Percentiles rank a stretch among this genome's conserved stretches.
Evolutionary conservation across 2,113 vertebrate genomes (phyloP).

Genomic region (Vimba vimba): DNA sequence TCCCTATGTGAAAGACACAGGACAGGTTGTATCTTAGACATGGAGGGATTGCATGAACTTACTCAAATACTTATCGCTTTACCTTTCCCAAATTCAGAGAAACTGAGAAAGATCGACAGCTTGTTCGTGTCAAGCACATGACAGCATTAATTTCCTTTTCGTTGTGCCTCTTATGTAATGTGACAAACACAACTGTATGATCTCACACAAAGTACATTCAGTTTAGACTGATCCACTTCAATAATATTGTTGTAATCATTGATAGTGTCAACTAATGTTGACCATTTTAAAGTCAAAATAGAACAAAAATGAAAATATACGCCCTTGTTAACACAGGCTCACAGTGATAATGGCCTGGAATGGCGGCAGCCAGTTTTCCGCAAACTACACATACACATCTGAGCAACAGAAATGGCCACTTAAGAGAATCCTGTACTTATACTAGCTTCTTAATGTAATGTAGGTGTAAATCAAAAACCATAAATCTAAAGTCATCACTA

Average conservation of each 20-base stretch:
- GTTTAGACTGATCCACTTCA: not conserved
- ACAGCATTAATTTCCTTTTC: not conserved
- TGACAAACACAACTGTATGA: not conserved
- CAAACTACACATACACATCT: not conserved
- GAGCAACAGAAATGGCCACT: not conserved
- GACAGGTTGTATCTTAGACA: not conserved
- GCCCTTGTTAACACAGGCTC: too few relatives aligned
- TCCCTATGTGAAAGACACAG: not conserved
- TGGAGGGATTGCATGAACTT: not conserved
- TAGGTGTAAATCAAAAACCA: not conserved
- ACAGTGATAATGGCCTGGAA: not conserved
- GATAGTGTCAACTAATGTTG: not conserved
- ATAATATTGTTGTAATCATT: not conserved
- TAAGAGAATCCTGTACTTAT: not conserved
- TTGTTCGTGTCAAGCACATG: not conserved
- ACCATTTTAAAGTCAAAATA: not conserved
- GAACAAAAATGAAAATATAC: not conserved
- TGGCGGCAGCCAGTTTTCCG: not conserved
- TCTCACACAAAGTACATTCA: not conserved
- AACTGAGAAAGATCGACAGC: not conserved
- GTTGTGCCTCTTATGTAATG: not conserved
- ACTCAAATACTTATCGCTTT: not conserved
- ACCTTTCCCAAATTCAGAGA: not conserved
- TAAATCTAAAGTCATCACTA: not conserved
- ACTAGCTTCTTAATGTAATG: not conserved